Evolutionary conservation across 2,888 invertebrate genomes (phyloP), one percentile per base, ranked within the genome.

Genomic region (Plebejus anna): DNA sequence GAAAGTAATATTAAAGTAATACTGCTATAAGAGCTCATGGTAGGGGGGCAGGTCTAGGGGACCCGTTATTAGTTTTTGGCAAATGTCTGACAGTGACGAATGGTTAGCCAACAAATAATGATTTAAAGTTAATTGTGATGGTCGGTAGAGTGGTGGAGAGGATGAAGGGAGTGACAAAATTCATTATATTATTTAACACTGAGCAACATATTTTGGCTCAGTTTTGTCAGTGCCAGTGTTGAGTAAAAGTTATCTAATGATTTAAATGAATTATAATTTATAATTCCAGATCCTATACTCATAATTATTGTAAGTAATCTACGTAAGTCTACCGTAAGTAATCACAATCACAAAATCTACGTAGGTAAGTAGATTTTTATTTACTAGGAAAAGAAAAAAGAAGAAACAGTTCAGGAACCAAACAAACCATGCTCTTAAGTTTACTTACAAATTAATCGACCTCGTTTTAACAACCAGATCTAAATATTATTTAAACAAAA

Each of bases 71-170:
- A 73, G 55, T 73, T 72, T 73, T 73, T 73, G 73, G 51, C 73
- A 73, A 73, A 73, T 73, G 73, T 73, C 51, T 73, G 73, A 73
- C 73, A 73, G 51, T 73, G 73, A 73, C 55, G 73, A 51, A 73
- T 73, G 28, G 73, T 73, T 51, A 73, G 28, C 47, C 55, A 73
- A 73, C 47, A 22, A 51, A 55, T 55, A 73, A 73, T 73, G 32
- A 73, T 73, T 55, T 73, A 73, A 55, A 73, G 55, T 55, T 73
- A 73, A 73, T 32, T 73, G 73, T 32, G 32, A 55, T 55, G 51
- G 61, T 28, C 13, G 32, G 16, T 16, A 66, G 28, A 61, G 11
- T 28, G 59, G 3, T 61, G 11, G 42, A 7, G 47, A 47, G 47
- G 9, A 9, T 2, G 47, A 47, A 61, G 61, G 9, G 28, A 6